Base-by-base conservation (phyloP, 2,888 invertebrate genomes). In the Oegoconia quadripuncta region DNA sequence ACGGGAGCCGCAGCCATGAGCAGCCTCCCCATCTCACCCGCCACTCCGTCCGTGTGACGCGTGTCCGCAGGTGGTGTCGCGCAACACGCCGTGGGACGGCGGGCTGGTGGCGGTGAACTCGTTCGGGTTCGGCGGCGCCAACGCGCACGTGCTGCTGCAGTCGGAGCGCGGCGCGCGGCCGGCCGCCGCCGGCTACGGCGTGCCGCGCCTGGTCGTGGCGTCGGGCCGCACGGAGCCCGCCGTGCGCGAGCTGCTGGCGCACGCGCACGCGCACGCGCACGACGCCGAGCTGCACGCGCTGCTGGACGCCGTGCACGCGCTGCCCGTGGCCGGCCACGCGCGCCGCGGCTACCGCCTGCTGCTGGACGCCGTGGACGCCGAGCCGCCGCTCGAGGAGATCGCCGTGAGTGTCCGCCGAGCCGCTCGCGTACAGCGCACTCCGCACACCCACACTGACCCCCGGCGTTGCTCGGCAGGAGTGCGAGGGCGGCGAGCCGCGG, bases 121-220 rank as follows among this genome's bases (percentile, higher is more conserved):
- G 6, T 99, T 99, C 78, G 99, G 99, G 12, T 99, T 99, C 82
- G 99, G 99, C 46, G 99, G 99, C 37, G 96, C 97, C 28, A 97
- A 97, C 80, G 97, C 95, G n/a, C 97, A 98, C 80, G 83, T 96
- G 1, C 89, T 98, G 52, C 88, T 98, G 9, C 92, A 93, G 68
- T 94, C 96, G 4, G 93, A 95, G 72, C 90, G 92, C 1, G 59
- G 66, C 48, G 52, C 42, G n/a, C 92, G 92, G 64, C 91, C 91
- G 28, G 20, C 4, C 13, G 27, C 22, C 37, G 35, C 42, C 41
- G 90, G 33, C 80, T 90, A 9, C 70, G 32, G 34, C 9, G 39
- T 52, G 56, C 89, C 90, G 87, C 55, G 87, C 81, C 27, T 78
- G 25, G 90, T 96, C 34, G 83, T 92, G 18, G 92, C 93, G 39